phyloP scores from a whole-genome alignment of 2,797 vertebrate species.

The Phoeniculus purpureus region DNA sequence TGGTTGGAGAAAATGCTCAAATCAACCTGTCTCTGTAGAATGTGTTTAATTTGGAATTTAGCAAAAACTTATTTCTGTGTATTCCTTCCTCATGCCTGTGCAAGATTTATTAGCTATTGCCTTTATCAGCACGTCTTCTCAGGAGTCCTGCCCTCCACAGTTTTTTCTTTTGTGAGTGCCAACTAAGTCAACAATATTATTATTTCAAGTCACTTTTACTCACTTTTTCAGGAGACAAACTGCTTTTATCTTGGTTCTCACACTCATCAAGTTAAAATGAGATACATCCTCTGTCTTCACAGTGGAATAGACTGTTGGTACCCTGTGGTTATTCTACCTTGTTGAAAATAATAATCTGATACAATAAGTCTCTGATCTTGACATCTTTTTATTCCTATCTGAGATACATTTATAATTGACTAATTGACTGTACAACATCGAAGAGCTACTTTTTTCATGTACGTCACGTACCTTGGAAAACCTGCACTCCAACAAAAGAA shows the following conservation, averaged over 20 bases:
- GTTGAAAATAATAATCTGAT: background rate
- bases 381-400: background rate
- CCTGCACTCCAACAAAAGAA: background rate
- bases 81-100: background rate
- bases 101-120: background rate
- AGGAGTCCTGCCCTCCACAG: background rate
- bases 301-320: background rate
- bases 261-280: background rate
- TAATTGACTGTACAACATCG: background rate
- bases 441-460: background rate
- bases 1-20: background rate
- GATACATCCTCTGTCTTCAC: background rate
- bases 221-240: background rate
- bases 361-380: background rate
- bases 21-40: background rate
- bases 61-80: background rate
- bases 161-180: background rate
- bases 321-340: background rate
- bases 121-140: background rate
- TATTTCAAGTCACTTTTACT: background rate
- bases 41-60: background rate
- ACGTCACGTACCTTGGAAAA: background rate
- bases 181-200: background rate
- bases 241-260: background rate
- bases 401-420: background rate